Evolutionary conservation across 2,113 vertebrate genomes (phyloP), one percentile per base, ranked within the genome.

Genomic region (Piliocolobus tephrosceles): DNA sequence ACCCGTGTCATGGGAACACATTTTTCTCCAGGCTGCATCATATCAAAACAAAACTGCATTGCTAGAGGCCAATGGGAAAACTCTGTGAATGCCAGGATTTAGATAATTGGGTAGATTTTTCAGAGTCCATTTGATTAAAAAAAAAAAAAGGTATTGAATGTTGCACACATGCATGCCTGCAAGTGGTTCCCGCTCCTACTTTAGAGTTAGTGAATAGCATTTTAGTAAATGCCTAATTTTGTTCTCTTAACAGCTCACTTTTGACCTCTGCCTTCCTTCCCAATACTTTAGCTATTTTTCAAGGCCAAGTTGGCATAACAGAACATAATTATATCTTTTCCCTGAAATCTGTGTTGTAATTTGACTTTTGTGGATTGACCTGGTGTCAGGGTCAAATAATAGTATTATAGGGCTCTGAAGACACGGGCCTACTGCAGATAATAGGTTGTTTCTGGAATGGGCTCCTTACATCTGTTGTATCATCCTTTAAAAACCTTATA

Each of bases 41-140:
- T 78, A 81, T 89, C 94, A 93, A 96, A 96, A 90, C 40, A 96
- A 95, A 98, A 97, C 32, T 35, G n/a, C 30, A 91, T 79, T 75
- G 11, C 30, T 58, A 83, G 58, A 95, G 82, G 75, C 79, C 83
- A 97, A 27, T 89, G 73, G 35, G 52, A 94, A 98, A 98, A 93
- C 25, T 84, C 16, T 81, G 58, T 16, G 14, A 84, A 94, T 91
- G 45, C 50, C 75, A 96, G 38, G 16, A 68, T 94, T 95, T 97
- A 82, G 55, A 91, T 73, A 95, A 83, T 68, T 95, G 40, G 66
- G 20, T 78, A 58, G 89, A 32, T 52, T 52, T 96, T 94, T 52
- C 58, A 88, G 52, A 66, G n/a, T 57, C 4, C 11, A 70, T 70
- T 73, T 89, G 38, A 23, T n/a, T 47, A 52, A 70, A 22, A 81